These are phyloP conservation scores for Cydia pomonella DNA, from an alignment of 1,140 invertebrate genomes.

Conservation along the genomic window DNA sequence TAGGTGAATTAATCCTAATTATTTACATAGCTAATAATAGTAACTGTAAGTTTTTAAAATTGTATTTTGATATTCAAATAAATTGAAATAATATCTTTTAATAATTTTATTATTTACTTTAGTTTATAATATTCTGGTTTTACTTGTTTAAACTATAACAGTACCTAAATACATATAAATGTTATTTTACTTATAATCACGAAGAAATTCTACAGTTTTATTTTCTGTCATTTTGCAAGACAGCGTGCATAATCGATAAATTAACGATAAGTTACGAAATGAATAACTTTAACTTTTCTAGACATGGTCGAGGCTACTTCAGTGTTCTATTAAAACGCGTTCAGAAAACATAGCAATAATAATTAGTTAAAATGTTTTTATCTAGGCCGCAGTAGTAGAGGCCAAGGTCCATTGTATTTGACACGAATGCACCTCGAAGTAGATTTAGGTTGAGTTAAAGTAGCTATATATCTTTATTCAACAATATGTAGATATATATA, in stretches of 20 bases:
- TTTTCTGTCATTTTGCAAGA: constrained; percentile 26
- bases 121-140: no score
- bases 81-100: no score
- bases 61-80: no score
- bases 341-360: constrained; percentile 18
- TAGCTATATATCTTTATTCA: background rate
- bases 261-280: constrained; percentile 4
- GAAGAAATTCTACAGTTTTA: background rate
- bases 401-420: constrained; percentile 2
- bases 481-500: no score
- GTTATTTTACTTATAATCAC: background rate
- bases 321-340: background rate
- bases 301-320: constrained; percentile 6
- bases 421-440: background rate
- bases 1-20: no score
- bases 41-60: no score
- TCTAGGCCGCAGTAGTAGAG: constrained; percentile 2
- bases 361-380: constrained; percentile 15
- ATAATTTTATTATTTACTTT: no score
- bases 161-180: background rate
- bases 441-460: constrained; percentile 4
- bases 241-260: constrained; percentile 9
- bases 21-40: no score
- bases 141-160: no score
- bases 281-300: constrained; percentile 9